A percentile compares a stretch with the other conserved stretches of the same genome.
Conservation (phyloP, 53 echinoderm and acorn worm genomes). For the Stichopus horrens region DNA sequence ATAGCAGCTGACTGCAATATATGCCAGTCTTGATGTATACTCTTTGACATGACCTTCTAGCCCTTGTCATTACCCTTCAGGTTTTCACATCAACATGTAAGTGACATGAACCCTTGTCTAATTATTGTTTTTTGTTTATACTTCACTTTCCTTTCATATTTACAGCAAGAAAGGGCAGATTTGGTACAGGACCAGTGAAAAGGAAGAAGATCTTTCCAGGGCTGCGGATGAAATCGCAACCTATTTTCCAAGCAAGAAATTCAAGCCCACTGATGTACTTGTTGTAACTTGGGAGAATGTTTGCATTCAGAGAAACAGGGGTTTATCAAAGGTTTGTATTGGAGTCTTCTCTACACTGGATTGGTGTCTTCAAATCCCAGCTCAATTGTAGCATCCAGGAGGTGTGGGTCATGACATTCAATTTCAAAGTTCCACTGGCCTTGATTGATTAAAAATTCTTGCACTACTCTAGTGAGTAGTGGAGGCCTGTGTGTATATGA, state of each 20-base stretch:
- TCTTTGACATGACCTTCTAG: neutral
- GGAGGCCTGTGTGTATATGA: too few relatives aligned
- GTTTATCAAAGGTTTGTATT: constrained; percentile 22
- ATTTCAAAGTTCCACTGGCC: neutral
- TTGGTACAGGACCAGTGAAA: constrained; percentile 21
- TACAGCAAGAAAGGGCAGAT: constrained; percentile 25
- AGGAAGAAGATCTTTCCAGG: constrained; percentile 23
- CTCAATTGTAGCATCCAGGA: neutral
- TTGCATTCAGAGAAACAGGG: constrained; percentile 31
- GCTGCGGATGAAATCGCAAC: neutral
- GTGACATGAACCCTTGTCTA: neutral
- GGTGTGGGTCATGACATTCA: constrained; percentile 10
- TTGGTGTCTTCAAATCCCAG: neutral
- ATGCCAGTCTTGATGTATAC: constrained; percentile 10
- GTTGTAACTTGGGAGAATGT: constrained; percentile 35
- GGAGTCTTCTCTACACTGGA: neutral
- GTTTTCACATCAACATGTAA: neutral
- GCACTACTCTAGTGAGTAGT: too few relatives aligned
- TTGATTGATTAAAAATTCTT: neutral
- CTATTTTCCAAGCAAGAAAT: constrained; percentile 25
- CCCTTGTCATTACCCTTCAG: neutral
- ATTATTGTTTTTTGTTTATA: neutral
- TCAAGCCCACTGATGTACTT: constrained; percentile 1
- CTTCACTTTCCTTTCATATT: neutral
- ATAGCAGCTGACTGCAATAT: constrained; percentile 3